phyloP scores from a whole-genome alignment of 2,797 vertebrate species.

The Pangasius larnaudii region DNA sequence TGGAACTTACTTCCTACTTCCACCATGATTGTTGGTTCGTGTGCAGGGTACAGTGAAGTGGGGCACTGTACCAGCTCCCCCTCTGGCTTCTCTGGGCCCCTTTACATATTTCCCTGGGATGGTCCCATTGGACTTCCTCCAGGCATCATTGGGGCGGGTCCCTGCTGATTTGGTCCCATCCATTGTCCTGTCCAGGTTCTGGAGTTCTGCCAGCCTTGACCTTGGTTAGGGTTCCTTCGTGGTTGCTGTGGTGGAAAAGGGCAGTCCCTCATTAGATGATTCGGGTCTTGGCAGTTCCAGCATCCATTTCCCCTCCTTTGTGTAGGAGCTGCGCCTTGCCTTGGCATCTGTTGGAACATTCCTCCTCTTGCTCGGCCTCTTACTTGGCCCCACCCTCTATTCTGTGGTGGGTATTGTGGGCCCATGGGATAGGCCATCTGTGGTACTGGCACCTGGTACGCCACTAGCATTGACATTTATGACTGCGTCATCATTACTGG shows the following conservation, averaged over 20 bases:
- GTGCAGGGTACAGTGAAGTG: background rate
- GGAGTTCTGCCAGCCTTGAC: background rate
- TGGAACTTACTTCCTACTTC: fast-evolving
- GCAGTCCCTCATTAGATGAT: background rate
- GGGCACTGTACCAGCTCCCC: background rate
- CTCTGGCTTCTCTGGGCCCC: background rate
- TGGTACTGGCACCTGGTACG: background rate
- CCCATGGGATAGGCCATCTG: background rate
- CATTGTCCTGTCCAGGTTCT: background rate
- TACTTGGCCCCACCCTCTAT: background rate
- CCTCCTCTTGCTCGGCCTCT: background rate
- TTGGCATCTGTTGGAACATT: too few relatives aligned
- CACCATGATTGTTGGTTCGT: background rate
- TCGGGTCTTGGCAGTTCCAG: background rate
- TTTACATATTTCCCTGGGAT: background rate
- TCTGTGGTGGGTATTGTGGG: background rate
- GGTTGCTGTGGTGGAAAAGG: background rate
- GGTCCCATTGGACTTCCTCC: background rate
- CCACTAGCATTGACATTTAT: too few relatives aligned
- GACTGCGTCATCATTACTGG: too few relatives aligned
- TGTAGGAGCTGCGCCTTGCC: too few relatives aligned
- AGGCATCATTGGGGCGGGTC: too few relatives aligned
- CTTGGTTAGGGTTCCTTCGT: background rate
- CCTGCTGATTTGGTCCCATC: background rate
- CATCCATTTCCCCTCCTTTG: background rate